A percentile compares a stretch with the other conserved stretches of the same genome.
Evolutionary conservation across 2,888 invertebrate genomes (phyloP).

Genomic region (Hecatera dysodea): DNA sequence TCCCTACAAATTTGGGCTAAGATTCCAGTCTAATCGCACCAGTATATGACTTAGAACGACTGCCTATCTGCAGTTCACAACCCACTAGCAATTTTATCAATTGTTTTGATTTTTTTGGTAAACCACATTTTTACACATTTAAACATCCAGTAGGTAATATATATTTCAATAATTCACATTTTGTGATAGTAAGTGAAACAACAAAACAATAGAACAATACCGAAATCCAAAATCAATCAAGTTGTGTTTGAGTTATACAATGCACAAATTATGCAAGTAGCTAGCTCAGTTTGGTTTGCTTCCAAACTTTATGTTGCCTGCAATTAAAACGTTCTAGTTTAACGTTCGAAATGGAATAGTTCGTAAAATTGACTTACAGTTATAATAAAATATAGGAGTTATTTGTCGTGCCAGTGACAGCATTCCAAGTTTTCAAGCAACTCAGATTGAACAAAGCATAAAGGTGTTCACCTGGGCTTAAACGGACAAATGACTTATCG

Average conservation of each 20-base stretch:
- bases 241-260: conserved; percentile 43
- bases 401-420: neutral
- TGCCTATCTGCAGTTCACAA: too few relatives aligned
- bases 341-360: conserved; percentile 11
- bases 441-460: conserved; percentile 17
- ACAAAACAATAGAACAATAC: conserved; percentile 18
- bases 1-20: too few relatives aligned
- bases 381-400: conserved; percentile 4
- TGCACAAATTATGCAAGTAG: conserved; percentile 41
- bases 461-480: conserved; percentile 32
- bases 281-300: conserved; percentile 15
- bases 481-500: conserved; percentile 5
- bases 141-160: neutral
- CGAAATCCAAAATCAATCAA: conserved; percentile 22
- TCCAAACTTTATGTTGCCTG: conserved; percentile 30
- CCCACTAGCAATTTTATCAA: neutral
- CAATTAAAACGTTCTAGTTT: conserved; percentile 32
- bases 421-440: neutral
- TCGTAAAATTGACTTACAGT: neutral
- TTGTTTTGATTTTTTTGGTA: too few relatives aligned
- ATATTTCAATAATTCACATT: neutral
- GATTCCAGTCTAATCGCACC: too few relatives aligned
- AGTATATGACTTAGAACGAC: too few relatives aligned
- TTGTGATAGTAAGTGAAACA: conserved; percentile 1
- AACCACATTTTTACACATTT: too few relatives aligned